phyloP scores from a whole-genome alignment of 2,888 invertebrate species.

The Parnassius mnemosyne region DNA sequence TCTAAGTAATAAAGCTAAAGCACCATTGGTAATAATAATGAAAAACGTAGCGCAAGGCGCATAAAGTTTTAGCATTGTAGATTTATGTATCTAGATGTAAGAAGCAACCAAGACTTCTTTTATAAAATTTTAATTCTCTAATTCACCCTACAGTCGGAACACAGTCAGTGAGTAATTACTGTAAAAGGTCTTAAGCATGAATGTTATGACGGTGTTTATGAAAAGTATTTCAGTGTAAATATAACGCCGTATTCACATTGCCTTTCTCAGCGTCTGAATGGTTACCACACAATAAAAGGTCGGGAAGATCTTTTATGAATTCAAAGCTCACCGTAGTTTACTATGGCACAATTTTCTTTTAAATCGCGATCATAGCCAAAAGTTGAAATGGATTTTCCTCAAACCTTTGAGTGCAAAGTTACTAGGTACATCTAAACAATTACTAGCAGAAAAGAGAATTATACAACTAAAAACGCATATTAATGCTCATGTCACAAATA shows the following conservation, averaged over 20 bases:
- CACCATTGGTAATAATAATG: not conserved
- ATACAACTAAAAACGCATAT: too few relatives aligned
- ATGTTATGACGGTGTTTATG: constrained; percentile 79
- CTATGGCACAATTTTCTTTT: constrained; percentile 34
- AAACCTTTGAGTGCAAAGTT: not conserved
- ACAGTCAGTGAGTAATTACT: constrained; percentile 66
- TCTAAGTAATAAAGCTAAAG: too few relatives aligned
- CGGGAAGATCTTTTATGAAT: constrained; percentile 47
- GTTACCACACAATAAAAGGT: constrained; percentile 66
- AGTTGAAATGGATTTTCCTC: constrained; percentile 4
- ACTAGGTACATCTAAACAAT: too few relatives aligned
- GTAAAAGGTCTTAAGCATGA: constrained; percentile 77
- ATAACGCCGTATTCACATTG: constrained; percentile 56
- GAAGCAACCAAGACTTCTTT: constrained; percentile 70
- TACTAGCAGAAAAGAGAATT: too few relatives aligned
- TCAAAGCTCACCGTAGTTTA: constrained; percentile 28
- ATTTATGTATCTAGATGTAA: constrained; percentile 48
- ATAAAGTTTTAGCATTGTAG: constrained; percentile 30
- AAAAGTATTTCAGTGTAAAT: constrained; percentile 69
- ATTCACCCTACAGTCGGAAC: constrained; percentile 62
- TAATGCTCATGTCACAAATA: too few relatives aligned
- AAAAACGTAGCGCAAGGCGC: constrained; percentile 7
- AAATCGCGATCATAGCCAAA: constrained; percentile 20
- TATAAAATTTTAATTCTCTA: constrained; percentile 73
- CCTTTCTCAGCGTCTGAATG: constrained; percentile 60